phyloP scores from a whole-genome alignment of 53 echinoderm and acorn worm species.

The Echinarachnius parma region DNA sequence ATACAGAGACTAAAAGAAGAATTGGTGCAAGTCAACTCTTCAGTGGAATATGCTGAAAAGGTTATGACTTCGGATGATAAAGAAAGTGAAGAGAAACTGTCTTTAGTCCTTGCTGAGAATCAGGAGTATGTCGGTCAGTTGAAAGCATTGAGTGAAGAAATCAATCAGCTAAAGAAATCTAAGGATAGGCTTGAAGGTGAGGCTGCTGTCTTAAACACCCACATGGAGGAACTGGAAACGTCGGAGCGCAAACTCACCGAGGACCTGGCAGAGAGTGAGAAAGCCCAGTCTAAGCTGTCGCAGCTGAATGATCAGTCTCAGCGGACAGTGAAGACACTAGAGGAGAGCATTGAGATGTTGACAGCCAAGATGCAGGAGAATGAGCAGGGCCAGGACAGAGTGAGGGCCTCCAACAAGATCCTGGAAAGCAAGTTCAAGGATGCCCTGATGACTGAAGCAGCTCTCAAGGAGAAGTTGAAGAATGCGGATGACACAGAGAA shows the following conservation, averaged over 20 bases:
- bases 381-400: constrained; percentile 23
- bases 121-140: constrained; percentile 21
- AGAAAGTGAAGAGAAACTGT: constrained; percentile 3
- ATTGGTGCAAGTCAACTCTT: neutral
- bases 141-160: constrained; percentile 15
- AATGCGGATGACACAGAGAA: constrained; percentile 21
- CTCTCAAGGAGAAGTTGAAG: constrained; percentile 38
- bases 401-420: constrained; percentile 22
- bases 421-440: constrained; percentile 46
- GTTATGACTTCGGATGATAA: neutral
- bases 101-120: constrained; percentile 5
- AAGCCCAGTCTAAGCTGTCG: constrained; percentile 30
- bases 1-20: constrained; percentile 35
- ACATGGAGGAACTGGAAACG: constrained; percentile 60
- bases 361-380: constrained; percentile 31
- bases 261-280: constrained; percentile 57
- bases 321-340: constrained; percentile 32
- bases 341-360: constrained; percentile 40
- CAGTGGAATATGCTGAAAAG: neutral
- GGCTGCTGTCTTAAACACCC: constrained; percentile 7
- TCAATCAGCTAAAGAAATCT: constrained; percentile 40
- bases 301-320: constrained; percentile 21
- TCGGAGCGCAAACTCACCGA: constrained; percentile 60
- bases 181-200: constrained; percentile 35
- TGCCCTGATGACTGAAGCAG: constrained; percentile 10